These are phyloP conservation scores for Bettongia penicillata DNA, from an alignment of 2,113 vertebrate species.

Conservation along the genomic window DNA sequence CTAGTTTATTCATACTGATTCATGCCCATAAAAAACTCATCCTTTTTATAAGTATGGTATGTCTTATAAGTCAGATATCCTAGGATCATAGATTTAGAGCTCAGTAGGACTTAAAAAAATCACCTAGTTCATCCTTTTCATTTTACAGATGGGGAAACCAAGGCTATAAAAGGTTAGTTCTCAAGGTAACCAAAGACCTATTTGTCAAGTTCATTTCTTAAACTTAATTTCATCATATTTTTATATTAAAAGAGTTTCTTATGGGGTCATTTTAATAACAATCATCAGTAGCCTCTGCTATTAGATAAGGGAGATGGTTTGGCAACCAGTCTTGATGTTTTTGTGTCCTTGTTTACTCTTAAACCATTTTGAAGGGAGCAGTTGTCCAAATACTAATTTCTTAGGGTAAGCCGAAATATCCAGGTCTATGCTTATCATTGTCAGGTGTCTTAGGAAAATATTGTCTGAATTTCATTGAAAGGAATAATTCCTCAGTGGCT, in stretches of 20 bases:
- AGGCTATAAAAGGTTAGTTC: neutral
- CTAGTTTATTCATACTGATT: neutral
- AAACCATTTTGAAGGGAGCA: neutral
- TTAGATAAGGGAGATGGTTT: neutral
- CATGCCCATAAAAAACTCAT: neutral
- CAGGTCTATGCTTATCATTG: neutral
- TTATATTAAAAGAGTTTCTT: neutral
- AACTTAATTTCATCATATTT: neutral
- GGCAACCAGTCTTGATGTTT: neutral
- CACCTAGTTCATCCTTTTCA: neutral
- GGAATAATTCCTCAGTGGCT: neutral
- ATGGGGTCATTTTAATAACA: neutral
- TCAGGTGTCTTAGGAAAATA: neutral
- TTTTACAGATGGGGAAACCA: neutral
- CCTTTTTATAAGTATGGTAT: too few relatives aligned
- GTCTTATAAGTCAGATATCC: neutral
- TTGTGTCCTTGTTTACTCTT: neutral
- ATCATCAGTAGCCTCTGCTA: neutral
- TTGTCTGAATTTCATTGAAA: neutral
- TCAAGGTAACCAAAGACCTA: neutral
- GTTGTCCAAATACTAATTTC: neutral
- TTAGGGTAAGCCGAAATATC: neutral
- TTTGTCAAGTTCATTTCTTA: neutral
- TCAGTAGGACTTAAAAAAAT: neutral
- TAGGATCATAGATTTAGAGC: neutral